Evolutionary conservation across 2,113 vertebrate genomes (phyloP), one percentile per base, ranked within the genome.

Genomic region (Saiga tatarica): DNA sequence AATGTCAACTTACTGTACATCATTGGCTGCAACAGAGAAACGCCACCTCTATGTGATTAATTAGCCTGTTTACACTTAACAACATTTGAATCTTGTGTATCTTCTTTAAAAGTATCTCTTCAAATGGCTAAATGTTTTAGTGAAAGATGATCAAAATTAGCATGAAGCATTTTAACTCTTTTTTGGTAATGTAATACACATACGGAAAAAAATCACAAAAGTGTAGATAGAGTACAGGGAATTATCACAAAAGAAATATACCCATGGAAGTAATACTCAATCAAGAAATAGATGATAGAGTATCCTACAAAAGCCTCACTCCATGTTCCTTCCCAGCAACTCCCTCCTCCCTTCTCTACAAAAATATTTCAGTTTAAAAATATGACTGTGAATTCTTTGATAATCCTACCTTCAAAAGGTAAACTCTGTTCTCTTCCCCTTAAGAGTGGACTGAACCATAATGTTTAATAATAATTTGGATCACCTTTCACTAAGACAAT

Each of bases 71-170:
- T 39, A 89, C 8, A 89, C 17, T 78, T 92, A 79, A 78, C 2
- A 82, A 60, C 92, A 89, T 81, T 50, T 92, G 96, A 57, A 85
- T 95, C 25, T 53, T 57, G 11, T 89, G 16, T 60, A 71, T 33
- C 17, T 83, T 88, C 81, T 95, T 57, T 16, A 87, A 53, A 93
- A 92, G 5, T 25, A 94, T 89, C 60, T 87, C 60, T 89, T 92
- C 42, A 96, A 71, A 47, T 7, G 10, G 16, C 53, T 91, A 53
- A n/a, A 21, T 36, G 87, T 84, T 84, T 87, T 78, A 62, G 53
- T 92, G 26, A 14, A 76, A 86, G 11, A 87, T 95, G 33, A 91
- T 74, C 21, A 86, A 95, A 96, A 91, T 87, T 91, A 67, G 19
- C 25, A 87, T 50, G 50, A 89, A 83, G 81, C 3, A 71, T 82